A percentile compares a stretch with the other conserved stretches of the same genome.
phyloP scores from a whole-genome alignment of 2,888 invertebrate species.

The Cordilura impudica region DNA sequence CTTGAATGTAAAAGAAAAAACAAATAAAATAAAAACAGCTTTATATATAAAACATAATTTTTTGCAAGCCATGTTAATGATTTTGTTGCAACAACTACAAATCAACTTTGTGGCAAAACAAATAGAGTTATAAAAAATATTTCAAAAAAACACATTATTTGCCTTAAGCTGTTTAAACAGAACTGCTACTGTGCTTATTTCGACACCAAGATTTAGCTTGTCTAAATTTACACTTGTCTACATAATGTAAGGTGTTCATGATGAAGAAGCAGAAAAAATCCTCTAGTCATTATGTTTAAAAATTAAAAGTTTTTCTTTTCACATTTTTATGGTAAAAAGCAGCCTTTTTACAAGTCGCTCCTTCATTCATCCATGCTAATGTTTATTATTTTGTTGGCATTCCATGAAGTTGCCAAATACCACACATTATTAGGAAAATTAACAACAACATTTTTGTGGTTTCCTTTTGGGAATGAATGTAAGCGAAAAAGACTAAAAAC shows the following conservation, averaged over 20 bases:
- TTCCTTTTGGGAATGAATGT: neutral
- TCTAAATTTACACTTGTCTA: neutral
- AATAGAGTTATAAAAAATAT: neutral
- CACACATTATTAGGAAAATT: slow-evolving; percentile 28
- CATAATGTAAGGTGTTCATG: neutral
- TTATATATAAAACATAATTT: no score
- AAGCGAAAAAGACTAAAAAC: no score
- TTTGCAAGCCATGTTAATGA: neutral
- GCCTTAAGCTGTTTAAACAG: neutral
- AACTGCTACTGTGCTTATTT: neutral
- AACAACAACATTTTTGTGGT: slow-evolving; percentile 27
- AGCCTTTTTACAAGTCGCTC: neutral
- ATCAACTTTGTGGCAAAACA: neutral
- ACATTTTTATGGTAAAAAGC: neutral
- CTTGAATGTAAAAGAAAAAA: neutral
- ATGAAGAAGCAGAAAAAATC: neutral
- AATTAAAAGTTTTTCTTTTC: neutral
- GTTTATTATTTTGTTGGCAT: neutral
- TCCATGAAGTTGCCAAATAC: slow-evolving; percentile 31
- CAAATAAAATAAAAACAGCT: neutral
- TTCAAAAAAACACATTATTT: no score
- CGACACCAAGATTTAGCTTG: neutral
- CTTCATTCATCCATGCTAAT: neutral
- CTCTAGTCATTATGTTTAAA: neutral
- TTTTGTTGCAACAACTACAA: neutral